Base-by-base conservation (phyloP, 1,140 invertebrate genomes). In the Rhopalosiphum padi region DNA sequence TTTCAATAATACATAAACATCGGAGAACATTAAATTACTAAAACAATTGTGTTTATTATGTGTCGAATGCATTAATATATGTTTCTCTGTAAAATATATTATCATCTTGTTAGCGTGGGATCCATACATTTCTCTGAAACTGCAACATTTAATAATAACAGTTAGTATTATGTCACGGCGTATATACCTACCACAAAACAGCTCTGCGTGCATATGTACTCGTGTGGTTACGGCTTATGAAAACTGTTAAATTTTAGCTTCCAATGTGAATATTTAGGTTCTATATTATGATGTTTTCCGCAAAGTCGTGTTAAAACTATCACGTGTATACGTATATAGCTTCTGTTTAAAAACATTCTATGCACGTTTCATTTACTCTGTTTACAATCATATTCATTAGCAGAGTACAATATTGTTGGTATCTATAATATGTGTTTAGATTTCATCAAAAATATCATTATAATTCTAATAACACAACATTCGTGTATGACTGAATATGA, bases 281-380 rank as follows among this genome's bases (percentile, higher is more conserved):
- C n/a, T 77, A n/a, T 77, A 77, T 77, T 77, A 15, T n/a, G n/a
- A 15, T 77, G 60, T 77, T 77, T 77, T n/a, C 4, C 15, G 3
- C 60, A 68, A 68, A 68, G 15, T n/a, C 30, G 0, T 77, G 30
- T 77, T 18, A n/a, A 11, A 77, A n/a, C 30, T 35, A n/a, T 18
- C 1, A 6, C n/a, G 30, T 77, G 22, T 6, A 53, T 53, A 53
- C 22, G 11, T 53, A 77, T 3, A 77, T n/a, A n/a, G 15, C 1
- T 18, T 77, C 15, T 77, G 60, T n/a, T 77, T 77, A n/a, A 77
- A 77, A 77, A 77, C 60, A 77, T 77, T 77, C 60, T n/a, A 35
- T 77, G n/a, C 60, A 77, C 60, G 60, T 77, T 77, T 77, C 60
- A 77, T n/a, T 77, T 77, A 35, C n/a, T 77, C 30, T 77, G 60